Conservation (phyloP, 1,140 invertebrate species). For the Metaphire vulgaris region DNA sequence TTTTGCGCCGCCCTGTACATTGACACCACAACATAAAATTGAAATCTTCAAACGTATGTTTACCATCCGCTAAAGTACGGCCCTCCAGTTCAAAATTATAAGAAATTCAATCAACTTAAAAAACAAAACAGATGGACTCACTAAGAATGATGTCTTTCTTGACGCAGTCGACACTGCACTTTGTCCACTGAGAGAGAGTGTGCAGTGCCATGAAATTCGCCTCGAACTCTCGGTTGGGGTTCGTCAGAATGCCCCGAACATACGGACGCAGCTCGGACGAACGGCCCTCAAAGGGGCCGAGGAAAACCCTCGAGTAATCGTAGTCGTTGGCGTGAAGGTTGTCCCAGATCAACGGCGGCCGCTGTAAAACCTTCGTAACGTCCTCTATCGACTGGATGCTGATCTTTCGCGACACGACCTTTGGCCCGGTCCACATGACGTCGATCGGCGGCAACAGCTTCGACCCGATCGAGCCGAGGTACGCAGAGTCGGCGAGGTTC, state of each 20-base stretch:
- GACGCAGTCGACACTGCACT: constrained; percentile 33
- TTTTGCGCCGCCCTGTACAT: too few species aligned
- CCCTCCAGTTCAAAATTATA: not conserved
- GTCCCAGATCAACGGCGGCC: constrained; percentile 96
- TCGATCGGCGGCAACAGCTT: constrained; percentile 87
- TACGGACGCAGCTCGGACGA: constrained; percentile 78
- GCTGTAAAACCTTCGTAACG: constrained; percentile 77
- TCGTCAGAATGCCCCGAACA: constrained; percentile 86
- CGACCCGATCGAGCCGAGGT: constrained; percentile 86
- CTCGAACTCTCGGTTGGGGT: constrained; percentile 98
- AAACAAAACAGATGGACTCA: not conserved
- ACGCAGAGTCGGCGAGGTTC: constrained; percentile 72
- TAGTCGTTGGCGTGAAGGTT: constrained; percentile 99
- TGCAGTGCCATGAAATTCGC: constrained; percentile 93
- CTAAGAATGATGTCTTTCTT: not conserved
- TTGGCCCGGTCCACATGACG: constrained; percentile 93
- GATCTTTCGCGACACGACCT: constrained; percentile 86
- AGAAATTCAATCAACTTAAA: not conserved
- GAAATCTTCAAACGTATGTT: too few species aligned
- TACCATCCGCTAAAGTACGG: too few species aligned
- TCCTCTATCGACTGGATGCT: constrained; percentile 85
- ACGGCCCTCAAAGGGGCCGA: constrained; percentile 89
- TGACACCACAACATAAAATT: too few species aligned
- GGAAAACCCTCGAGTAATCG: constrained; percentile 91
- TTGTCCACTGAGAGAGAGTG: constrained; percentile 89